phyloP scores from a whole-genome alignment of 2,888 invertebrate genomes.

The Pinctada fucata region DNA sequence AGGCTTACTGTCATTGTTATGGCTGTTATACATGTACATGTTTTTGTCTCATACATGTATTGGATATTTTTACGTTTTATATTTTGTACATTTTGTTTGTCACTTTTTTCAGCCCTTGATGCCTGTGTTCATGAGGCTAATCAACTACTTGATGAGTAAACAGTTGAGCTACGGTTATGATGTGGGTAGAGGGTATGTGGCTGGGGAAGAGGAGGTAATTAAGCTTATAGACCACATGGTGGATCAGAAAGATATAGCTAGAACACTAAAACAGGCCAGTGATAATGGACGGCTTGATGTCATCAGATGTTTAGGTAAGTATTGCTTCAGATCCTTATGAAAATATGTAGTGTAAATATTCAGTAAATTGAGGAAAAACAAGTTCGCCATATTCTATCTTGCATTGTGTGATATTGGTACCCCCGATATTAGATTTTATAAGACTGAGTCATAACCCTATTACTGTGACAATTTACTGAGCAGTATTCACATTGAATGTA shows the following conservation, averaged over 20 bases:
- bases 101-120: constrained; percentile 64
- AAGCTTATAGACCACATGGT: constrained; percentile 79
- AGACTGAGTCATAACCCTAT: too few species aligned
- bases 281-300: constrained; percentile 66
- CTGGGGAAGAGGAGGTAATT: constrained; percentile 82
- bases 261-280: constrained; percentile 63
- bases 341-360: too few species aligned
- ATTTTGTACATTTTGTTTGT: neutral
- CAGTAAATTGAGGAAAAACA: too few species aligned
- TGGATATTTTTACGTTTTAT: neutral
- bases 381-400: too few species aligned
- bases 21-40: too few species aligned
- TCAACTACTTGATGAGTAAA: constrained; percentile 80
- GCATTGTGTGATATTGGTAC: too few species aligned
- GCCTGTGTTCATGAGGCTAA: constrained; percentile 79
- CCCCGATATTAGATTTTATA: too few species aligned
- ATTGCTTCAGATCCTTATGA: too few species aligned
- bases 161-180: constrained; percentile 82
- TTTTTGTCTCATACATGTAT: neutral
- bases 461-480: too few species aligned
- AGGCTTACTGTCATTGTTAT: too few species aligned
- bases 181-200: constrained; percentile 83
- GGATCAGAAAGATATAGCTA: constrained; percentile 74
- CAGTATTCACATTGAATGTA: too few species aligned
- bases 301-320: constrained; percentile 71